phyloP scores from a whole-genome alignment of 92 coral and sea anemone species.

The Desmophyllum pertusum region DNA sequence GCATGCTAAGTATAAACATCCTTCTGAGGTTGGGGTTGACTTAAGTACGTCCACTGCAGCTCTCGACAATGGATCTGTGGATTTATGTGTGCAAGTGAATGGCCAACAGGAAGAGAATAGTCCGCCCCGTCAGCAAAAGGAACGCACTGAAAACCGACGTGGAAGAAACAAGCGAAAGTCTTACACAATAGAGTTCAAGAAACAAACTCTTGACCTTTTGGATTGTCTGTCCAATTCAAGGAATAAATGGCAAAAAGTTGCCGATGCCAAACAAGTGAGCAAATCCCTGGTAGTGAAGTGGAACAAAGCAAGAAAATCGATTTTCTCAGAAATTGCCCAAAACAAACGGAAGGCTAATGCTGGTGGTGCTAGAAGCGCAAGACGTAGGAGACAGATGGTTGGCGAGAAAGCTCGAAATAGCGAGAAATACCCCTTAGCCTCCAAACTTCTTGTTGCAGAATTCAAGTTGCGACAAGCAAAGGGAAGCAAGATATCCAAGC shows the following conservation, averaged over 20 bases:
- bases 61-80: conserved; percentile 46
- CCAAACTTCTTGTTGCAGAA: conserved; percentile 10
- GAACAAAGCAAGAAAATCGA: background rate
- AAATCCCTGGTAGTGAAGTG: background rate
- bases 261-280: background rate
- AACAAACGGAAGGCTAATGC: background rate
- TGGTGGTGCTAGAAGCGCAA: background rate
- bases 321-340: background rate
- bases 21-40: conserved; percentile 36
- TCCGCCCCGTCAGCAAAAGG: conserved; percentile 49
- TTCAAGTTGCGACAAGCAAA: background rate
- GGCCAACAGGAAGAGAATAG: conserved; percentile 24
- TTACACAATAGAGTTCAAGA: background rate
- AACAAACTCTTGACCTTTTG: background rate
- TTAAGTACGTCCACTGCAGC: conserved; percentile 51
- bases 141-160: conserved; percentile 46
- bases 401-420: conserved; percentile 24
- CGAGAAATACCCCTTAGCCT: conserved; percentile 71
- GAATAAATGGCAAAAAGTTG: background rate
- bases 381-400: conserved; percentile 9
- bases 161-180: conserved; percentile 34
- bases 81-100: conserved; percentile 58
- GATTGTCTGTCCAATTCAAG: background rate
- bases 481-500: conserved; percentile 28
- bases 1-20: conserved; percentile 64